phyloP scores from a whole-genome alignment of 2,113 vertebrate genomes.

The Vimba vimba region DNA sequence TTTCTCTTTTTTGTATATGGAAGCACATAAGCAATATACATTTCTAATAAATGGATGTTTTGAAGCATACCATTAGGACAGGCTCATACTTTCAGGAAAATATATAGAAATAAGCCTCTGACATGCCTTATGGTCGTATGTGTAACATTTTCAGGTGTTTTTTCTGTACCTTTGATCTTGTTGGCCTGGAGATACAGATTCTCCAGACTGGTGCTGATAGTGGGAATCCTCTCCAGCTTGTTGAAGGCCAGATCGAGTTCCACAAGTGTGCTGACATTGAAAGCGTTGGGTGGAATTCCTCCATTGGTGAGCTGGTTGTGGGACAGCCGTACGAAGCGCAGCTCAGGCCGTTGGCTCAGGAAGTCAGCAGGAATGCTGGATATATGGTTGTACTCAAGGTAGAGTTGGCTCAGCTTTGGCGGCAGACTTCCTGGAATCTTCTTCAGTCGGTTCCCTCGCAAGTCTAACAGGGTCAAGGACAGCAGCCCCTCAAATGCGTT shows the following conservation, averaged over 20 bases:
- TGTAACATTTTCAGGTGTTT: not conserved
- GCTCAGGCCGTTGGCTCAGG: conserved; percentile 74
- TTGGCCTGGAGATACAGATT: conserved; percentile 96
- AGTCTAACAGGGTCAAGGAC: conserved; percentile 85
- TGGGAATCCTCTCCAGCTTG: conserved; percentile 88
- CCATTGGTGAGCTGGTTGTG: conserved; percentile 88
- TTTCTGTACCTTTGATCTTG: conserved; percentile 85
- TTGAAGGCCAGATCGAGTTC: conserved; percentile 96
- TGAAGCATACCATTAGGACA: not conserved
- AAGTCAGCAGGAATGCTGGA: conserved; percentile 82
- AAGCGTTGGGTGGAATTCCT: conserved; percentile 85
- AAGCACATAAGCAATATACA: not conserved
- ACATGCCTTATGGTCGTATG: not conserved
- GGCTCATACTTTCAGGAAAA: not conserved
- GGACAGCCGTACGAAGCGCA: conserved; percentile 89
- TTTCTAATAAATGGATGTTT: not conserved
- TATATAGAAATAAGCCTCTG: not conserved
- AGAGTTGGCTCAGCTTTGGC: conserved; percentile 82
- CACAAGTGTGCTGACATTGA: conserved; percentile 88
- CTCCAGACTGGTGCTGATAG: conserved; percentile 87
- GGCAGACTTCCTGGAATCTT: conserved; percentile 86
- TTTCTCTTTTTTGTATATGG: too few relatives aligned
- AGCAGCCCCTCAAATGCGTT: conserved; percentile 83
- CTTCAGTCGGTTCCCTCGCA: conserved; percentile 85
- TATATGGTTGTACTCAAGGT: conserved; percentile 89